Conservation (phyloP, 2,113 vertebrate species). For the Chascanopsetta lugubris region DNA sequence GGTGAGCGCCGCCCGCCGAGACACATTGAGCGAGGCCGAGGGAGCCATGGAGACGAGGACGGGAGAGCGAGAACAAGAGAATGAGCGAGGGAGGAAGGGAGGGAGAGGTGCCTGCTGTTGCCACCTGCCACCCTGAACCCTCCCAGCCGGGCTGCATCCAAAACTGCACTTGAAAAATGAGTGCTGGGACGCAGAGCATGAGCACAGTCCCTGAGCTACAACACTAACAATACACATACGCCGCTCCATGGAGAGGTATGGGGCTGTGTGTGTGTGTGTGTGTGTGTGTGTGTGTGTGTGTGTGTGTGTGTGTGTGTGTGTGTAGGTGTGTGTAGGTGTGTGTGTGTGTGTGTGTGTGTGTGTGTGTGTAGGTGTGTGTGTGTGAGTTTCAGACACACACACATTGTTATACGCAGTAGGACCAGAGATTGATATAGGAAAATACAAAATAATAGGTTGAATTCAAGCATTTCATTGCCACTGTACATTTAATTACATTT, state of each 20-base stretch:
- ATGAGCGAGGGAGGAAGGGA: conserved; percentile 12
- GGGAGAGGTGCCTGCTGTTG: conserved; percentile 36
- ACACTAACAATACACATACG: conserved; percentile 58
- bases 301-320: not conserved
- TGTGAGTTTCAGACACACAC: too few species aligned
- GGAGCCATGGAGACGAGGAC: conserved; percentile 39
- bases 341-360: not conserved
- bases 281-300: not conserved
- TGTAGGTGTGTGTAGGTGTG: not conserved
- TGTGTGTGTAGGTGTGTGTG: not conserved
- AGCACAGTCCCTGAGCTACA: conserved; percentile 69
- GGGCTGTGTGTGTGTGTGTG: not conserved
- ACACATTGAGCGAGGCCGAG: conserved; percentile 15
- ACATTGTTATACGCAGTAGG: not conserved
- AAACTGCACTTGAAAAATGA: conserved; percentile 78
- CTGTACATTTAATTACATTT: not conserved
- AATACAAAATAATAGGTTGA: not conserved
- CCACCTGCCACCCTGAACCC: conserved; percentile 57
- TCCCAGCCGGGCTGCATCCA: conserved; percentile 57
- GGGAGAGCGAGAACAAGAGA: conserved; percentile 26
- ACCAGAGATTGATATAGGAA: not conserved
- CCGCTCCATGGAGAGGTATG: conserved; percentile 41
- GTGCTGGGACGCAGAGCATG: conserved; percentile 56
- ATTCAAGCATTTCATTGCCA: not conserved
- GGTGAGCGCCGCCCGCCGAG: conserved; percentile 29